Percentiles rank a stretch among this genome's conserved stretches.
phyloP scores from a whole-genome alignment of 2,113 vertebrate genomes.

The Galeopterus variegatus region DNA sequence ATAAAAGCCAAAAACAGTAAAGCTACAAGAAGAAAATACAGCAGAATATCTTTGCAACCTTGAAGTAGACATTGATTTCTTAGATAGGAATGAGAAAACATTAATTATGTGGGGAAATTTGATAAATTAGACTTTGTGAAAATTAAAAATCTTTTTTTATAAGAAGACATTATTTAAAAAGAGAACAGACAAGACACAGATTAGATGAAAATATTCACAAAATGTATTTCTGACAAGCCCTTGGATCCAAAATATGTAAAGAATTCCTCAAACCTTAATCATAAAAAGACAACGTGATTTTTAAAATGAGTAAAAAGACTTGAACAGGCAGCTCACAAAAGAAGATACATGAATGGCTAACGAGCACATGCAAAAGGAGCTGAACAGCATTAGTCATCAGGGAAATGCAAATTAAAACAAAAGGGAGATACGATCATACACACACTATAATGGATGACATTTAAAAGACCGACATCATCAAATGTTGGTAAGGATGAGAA shows the following conservation, averaged over 20 bases:
- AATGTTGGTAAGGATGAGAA: not conserved
- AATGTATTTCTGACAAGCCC: not conserved
- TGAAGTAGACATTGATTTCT: not conserved
- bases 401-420: constrained; percentile 36
- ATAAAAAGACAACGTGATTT: too few relatives aligned
- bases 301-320: not conserved
- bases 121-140: constrained; percentile 22
- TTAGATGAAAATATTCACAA: constrained; percentile 7
- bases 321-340: not conserved
- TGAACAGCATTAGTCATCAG: not conserved
- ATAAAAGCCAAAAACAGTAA: not conserved
- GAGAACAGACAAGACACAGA: not conserved
- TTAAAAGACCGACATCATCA: not conserved
- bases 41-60: constrained; percentile 35
- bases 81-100: constrained; percentile 8
- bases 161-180: constrained; percentile 19
- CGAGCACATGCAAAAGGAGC: not conserved
- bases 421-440: not conserved
- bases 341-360: not conserved
- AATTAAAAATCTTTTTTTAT: not conserved
- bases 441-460: not conserved
- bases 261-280: not conserved
- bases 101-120: not conserved
- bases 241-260: not conserved
- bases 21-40: constrained; percentile 41